Evolutionary conservation across 1,140 invertebrate species (phyloP).

Genomic region (Galleria mellonella): DNA sequence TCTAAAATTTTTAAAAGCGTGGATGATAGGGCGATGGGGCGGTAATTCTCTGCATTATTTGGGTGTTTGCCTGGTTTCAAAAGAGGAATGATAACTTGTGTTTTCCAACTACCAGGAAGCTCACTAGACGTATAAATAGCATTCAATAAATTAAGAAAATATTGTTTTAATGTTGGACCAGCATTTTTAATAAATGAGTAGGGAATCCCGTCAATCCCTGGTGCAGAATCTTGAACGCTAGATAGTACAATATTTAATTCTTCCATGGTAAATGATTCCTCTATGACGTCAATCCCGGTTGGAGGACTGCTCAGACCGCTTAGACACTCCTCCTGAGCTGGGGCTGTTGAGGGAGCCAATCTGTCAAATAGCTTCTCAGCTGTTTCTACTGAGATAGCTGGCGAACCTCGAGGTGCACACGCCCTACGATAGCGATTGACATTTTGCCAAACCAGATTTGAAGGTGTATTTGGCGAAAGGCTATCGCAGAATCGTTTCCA

Average conservation of each 20-base stretch:
- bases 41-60: not conserved
- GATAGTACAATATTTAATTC: constrained; percentile 12
- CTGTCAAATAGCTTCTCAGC: constrained; percentile 11
- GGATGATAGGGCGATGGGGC: constrained; percentile 8
- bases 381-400: not conserved
- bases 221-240: constrained; percentile 13
- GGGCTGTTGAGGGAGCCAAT: constrained; percentile 17
- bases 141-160: constrained; percentile 16
- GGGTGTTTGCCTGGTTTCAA: constrained; percentile 4
- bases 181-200: constrained; percentile 11
- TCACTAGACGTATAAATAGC: not conserved
- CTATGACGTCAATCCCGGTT: not conserved
- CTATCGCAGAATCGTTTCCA: constrained; percentile 17
- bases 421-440: not conserved
- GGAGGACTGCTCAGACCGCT: not conserved
- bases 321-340: constrained; percentile 1
- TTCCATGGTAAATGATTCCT: constrained; percentile 9
- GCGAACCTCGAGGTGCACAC: no score
- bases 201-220: constrained; percentile 17
- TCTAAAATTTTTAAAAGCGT: constrained; percentile 8
- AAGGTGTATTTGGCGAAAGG: constrained; percentile 8
- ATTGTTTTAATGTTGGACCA: not conserved
- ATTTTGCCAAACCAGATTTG: constrained; percentile 18
- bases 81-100: constrained; percentile 7
- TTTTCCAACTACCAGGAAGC: constrained; percentile 4